A percentile compares a stretch with the other conserved stretches of the same genome.
Conservation (phyloP, 1,140 invertebrate species). For the Agrypnia vestita region DNA sequence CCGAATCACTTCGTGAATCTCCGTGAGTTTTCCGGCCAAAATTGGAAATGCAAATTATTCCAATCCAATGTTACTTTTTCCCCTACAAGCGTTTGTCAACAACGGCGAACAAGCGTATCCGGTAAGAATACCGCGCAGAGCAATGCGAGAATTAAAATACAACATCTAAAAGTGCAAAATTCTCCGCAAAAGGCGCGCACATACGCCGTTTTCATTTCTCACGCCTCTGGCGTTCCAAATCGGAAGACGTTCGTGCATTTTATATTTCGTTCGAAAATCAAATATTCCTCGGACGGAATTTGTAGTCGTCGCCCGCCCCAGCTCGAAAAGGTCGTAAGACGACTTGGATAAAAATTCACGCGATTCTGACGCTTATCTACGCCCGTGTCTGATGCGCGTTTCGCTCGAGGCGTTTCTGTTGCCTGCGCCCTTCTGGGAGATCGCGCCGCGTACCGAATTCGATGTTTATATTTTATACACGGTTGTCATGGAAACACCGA, state of each 20-base stretch:
- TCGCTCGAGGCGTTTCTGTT: not conserved
- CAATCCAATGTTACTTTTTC: no score
- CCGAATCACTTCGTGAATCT: no score
- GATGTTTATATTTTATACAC: slow-evolving; percentile 60
- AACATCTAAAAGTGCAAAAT: no score
- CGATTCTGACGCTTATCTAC: not conserved
- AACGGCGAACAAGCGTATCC: no score
- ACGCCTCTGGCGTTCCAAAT: no score
- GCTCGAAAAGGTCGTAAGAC: not conserved
- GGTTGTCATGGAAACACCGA: slow-evolving; percentile 59
- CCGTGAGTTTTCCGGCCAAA: no score
- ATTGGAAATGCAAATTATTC: no score
- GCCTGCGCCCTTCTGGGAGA: not conserved
- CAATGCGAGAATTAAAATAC: no score
- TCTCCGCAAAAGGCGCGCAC: no score
- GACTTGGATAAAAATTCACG: not conserved
- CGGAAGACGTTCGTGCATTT: not conserved
- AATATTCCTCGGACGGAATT: not conserved
- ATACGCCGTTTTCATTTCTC: no score
- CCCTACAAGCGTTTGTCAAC: no score
- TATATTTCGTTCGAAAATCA: not conserved
- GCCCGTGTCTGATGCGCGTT: not conserved
- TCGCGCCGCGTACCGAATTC: slow-evolving; percentile 34
- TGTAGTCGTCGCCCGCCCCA: not conserved
- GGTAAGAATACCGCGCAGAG: no score